Base-by-base conservation (phyloP, 2,888 invertebrate genomes). In the Corythucha ciliata region DNA sequence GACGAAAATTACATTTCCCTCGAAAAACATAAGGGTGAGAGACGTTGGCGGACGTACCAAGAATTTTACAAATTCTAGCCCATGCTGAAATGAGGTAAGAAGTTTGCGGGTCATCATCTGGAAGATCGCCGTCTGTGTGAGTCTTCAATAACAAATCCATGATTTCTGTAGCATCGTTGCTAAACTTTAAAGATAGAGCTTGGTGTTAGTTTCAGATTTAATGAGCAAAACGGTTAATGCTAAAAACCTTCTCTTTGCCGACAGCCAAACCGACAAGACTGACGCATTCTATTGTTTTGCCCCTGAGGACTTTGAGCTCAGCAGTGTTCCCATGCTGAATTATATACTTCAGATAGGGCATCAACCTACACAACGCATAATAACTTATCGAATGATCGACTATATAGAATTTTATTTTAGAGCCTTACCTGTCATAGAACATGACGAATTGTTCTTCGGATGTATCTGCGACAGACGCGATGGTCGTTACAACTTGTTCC, bases 251-350 rank as follows among this genome's bases (percentile, higher is more conserved):
- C 16, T 70, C 69, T 39, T 66, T 62, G 8, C 70, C 70, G 41
- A 70, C 69, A 53, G 70, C 71, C 65, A 70, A 59, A 62, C 98
- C 98, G 67, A 99, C 97, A 52, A 99, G 78, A 66, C 94, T 94
- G 59, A 98, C 92, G 67, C 98, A 99, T 70, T 98, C 98, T 59
- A 98, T 98, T 2, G 97, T 93, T 72, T 98, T 99, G 54, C 97
- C 97, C 48, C 97, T 78, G 29, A 98, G 73, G 71, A 96, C 76
- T 64, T 91, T 85, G 57, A 93, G 74, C 64, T 94, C 91, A 24
- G 82, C 80, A 18, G 82, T 82, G 60, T 80, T 87, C 6, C 94
- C 93, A 68, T 96, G 90, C 63, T 90, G 83, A 62, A 98, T 92
- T 55, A 98, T 97, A 68, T 90, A 96, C 69, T 97, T 97, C 57